phyloP scores from a whole-genome alignment of 2,888 invertebrate species.

The Eristalinus aeneus region DNA sequence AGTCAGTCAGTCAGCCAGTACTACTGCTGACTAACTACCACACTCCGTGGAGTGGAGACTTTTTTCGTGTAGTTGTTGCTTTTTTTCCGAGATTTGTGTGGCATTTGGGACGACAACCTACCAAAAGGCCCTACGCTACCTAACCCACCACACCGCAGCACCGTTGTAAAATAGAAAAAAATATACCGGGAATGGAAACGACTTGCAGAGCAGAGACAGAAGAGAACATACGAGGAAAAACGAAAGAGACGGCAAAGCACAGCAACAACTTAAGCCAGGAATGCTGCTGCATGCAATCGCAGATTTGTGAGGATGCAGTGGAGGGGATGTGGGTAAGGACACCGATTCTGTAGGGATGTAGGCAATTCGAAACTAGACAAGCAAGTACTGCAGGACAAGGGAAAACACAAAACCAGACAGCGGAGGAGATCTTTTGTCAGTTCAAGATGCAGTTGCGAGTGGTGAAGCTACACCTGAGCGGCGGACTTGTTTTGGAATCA shows the following conservation, averaged over 20 bases:
- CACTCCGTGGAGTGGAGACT: background rate
- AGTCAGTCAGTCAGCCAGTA: constrained; percentile 8
- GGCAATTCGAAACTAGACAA: constrained; percentile 18
- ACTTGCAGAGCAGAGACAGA: background rate
- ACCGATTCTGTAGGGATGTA: constrained; percentile 6
- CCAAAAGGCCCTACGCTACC: constrained; percentile 53
- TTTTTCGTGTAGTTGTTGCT: background rate
- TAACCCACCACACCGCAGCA: constrained; percentile 21
- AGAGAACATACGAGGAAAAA: background rate
- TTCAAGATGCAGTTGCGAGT: constrained; percentile 30
- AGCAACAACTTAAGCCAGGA: constrained; percentile 61
- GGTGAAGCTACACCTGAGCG: constrained; percentile 49
- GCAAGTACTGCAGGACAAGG: constrained; percentile 6
- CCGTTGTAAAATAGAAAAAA: constrained; percentile 1
- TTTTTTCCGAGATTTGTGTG: constrained; percentile 36
- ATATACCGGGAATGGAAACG: constrained; percentile 1
- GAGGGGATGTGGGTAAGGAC: constrained; percentile 57
- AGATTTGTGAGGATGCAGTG: constrained; percentile 47
- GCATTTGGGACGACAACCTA: constrained; percentile 59
- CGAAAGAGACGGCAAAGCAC: constrained; percentile 18
- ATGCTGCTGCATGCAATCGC: constrained; percentile 47
- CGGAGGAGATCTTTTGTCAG: constrained; percentile 35
- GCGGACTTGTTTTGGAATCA: constrained; percentile 39
- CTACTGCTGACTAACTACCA: background rate
- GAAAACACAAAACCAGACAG: constrained; percentile 4